Base-by-base conservation (phyloP, 1,140 invertebrate genomes). In the Eumeta japonica region DNA sequence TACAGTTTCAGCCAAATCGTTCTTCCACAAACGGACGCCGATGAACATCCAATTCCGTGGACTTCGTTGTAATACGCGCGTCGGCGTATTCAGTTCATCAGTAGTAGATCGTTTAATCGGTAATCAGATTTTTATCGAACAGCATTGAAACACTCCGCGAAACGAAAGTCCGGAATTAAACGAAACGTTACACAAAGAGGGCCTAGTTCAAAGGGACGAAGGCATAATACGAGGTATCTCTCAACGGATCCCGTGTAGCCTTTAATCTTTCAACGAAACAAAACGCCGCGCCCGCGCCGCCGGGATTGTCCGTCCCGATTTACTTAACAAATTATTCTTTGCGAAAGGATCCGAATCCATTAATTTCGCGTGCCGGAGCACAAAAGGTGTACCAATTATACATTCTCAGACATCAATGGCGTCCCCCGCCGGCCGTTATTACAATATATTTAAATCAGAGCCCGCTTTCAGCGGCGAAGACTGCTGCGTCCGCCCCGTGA, bases 311-410 rank as follows among this genome's bases (percentile, higher is more conserved):
- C 63, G 59, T 35, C 56, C 61, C 68, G 65, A 73, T 73, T 73
- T 73, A 73, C 68, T 73, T 73, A 73, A 61, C 62, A 71, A 73
- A 73, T 73, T 71, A 73, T 73, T 71, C 68, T 73, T 73, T 71
- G 66, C 71, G 62, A 65, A 60, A 66, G 61, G 54, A 62, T 73
- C 67, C 71, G 68, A 73, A 71, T 70, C 67, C 67, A 73, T 73
- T 71, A 73, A 73, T 73, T 67, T 58, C 42, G 41, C n/a, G n/a
- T 59, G 64, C 67, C 63, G 65, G 68, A 66, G 64, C 66, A 67
- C 62, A 68, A 63, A 73, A 66, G 68, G 68, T 62, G 61, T 67
- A 61, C 60, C 54, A 71, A 73, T 71, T 73, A 73, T 73, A 60
- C 71, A 73, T 73, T 71, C 68, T 71, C 66, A 59, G 43, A 73